Evolutionary conservation across 2,113 vertebrate species (phyloP).

Genomic region (Carollia perspicillata): DNA sequence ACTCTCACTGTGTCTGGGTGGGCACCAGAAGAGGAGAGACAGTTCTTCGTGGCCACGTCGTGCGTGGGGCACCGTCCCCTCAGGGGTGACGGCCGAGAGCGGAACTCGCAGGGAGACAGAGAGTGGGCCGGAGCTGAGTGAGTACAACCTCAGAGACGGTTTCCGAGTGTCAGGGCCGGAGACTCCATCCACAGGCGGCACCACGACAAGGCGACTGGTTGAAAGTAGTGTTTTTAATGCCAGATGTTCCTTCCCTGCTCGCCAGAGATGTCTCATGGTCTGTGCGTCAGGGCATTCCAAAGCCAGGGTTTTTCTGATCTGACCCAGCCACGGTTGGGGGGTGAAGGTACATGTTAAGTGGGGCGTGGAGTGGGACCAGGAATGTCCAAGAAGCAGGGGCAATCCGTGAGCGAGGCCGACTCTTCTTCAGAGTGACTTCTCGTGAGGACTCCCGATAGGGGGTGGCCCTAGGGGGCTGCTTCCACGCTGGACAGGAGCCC

Average conservation of each 20-base stretch:
- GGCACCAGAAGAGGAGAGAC: background rate
- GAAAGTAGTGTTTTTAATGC: background rate
- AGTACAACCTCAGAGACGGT: background rate
- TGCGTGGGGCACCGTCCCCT: rapidly evolving
- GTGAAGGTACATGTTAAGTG: background rate
- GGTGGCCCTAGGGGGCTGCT: rapidly evolving
- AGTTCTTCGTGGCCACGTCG: background rate
- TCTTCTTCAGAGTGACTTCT: background rate
- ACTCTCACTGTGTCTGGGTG: background rate
- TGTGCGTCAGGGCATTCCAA: too few species aligned
- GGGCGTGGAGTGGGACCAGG: background rate
- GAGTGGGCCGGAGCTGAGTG: background rate
- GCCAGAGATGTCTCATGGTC: too few species aligned
- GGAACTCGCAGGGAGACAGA: rapidly evolving
- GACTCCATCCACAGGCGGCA: background rate
- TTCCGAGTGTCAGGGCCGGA: rapidly evolving
- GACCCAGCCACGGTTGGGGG: background rate
- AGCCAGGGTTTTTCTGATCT: too few species aligned
- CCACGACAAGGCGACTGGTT: rapidly evolving
- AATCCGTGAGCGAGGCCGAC: background rate
- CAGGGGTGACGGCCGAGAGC: background rate
- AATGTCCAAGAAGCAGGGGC: too few species aligned
- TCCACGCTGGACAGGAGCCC: background rate
- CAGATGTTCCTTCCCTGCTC: background rate
- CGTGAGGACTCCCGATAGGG: background rate